phyloP scores from a whole-genome alignment of 2,888 invertebrate genomes.

The Meganola albula region DNA sequence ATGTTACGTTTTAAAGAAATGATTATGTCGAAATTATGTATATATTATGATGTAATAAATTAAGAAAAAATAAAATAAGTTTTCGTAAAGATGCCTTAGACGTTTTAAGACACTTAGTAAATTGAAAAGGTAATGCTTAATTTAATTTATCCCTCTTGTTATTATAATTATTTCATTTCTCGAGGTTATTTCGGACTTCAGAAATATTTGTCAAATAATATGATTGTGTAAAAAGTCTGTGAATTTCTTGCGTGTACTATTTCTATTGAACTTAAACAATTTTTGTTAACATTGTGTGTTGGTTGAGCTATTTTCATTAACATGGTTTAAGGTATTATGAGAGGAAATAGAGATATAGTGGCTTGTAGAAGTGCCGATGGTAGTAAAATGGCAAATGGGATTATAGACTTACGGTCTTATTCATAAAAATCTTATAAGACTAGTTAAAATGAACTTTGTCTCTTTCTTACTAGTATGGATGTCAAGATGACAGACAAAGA shows the following conservation, averaged over 20 bases:
- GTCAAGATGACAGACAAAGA: no score
- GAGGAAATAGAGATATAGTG: constrained; percentile 57
- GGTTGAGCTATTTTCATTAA: constrained; percentile 63
- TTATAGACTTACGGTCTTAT: constrained; percentile 61
- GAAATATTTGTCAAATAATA: constrained; percentile 11
- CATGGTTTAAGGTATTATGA: constrained; percentile 63
- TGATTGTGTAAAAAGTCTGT: constrained; percentile 19
- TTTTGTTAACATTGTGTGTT: constrained; percentile 60
- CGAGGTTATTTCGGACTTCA: constrained; percentile 18
- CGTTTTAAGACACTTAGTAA: constrained; percentile 58
- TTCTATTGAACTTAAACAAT: constrained; percentile 32
- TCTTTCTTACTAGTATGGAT: no score
- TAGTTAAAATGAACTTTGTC: no score
- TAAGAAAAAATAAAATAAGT: constrained; percentile 73
- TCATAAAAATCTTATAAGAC: no score
- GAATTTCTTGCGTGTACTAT: constrained; percentile 28
- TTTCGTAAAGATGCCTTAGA: constrained; percentile 73
- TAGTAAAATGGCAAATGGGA: constrained; percentile 59
- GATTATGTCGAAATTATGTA: constrained; percentile 74
- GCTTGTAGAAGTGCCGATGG: constrained; percentile 53
- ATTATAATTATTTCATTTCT: constrained; percentile 19
- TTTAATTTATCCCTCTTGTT: constrained; percentile 47
- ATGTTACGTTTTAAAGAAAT: constrained; percentile 67
- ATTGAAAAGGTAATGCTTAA: constrained; percentile 42
- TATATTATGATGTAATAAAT: constrained; percentile 75